Evolutionary conservation across 2,113 vertebrate species (phyloP).

Genomic region (Sorex araneus): DNA sequence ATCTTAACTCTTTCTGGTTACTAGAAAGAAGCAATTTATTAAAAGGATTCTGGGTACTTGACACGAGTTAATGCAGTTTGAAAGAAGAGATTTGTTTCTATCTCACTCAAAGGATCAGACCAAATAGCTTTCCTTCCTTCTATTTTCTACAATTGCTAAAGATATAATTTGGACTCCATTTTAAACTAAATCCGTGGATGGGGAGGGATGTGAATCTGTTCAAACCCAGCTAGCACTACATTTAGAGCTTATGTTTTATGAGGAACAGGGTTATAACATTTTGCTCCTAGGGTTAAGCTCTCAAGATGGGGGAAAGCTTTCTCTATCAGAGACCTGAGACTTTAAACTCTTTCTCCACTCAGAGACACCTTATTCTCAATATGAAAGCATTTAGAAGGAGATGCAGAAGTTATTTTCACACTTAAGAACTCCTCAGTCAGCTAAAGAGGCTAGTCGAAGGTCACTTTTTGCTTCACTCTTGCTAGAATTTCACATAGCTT

Average conservation of each 20-base stretch:
- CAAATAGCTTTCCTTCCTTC: slow-evolving; percentile 74
- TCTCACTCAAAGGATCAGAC: slow-evolving; percentile 77
- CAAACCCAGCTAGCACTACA: slow-evolving; percentile 42
- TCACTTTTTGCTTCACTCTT: slow-evolving; percentile 58
- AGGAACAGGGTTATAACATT: slow-evolving; percentile 61
- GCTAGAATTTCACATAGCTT: slow-evolving; percentile 65
- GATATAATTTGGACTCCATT: slow-evolving; percentile 81
- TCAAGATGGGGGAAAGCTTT: slow-evolving; percentile 76
- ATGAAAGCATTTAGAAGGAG: slow-evolving; percentile 73
- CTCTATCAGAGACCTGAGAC: slow-evolving; percentile 71
- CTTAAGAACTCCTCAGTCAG: slow-evolving; percentile 63
- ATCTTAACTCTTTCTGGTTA: slow-evolving; percentile 80
- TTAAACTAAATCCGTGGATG: slow-evolving; percentile 80
- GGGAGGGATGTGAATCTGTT: slow-evolving; percentile 54
- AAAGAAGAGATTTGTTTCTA: slow-evolving; percentile 82
- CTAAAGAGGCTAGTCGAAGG: slow-evolving; percentile 45
- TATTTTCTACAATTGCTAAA: slow-evolving; percentile 77
- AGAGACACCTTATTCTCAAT: slow-evolving; percentile 61
- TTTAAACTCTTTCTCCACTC: slow-evolving; percentile 72
- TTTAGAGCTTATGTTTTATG: slow-evolving; percentile 68
- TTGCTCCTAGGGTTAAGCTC: slow-evolving; percentile 77
- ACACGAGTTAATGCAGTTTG: slow-evolving; percentile 79
- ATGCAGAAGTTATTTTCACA: slow-evolving; percentile 74
- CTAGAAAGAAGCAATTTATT: slow-evolving; percentile 79
- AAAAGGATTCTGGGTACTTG: slow-evolving; percentile 79